Evolutionary conservation across 2,888 invertebrate species (phyloP).

Genomic region (Sesamia inferens): DNA sequence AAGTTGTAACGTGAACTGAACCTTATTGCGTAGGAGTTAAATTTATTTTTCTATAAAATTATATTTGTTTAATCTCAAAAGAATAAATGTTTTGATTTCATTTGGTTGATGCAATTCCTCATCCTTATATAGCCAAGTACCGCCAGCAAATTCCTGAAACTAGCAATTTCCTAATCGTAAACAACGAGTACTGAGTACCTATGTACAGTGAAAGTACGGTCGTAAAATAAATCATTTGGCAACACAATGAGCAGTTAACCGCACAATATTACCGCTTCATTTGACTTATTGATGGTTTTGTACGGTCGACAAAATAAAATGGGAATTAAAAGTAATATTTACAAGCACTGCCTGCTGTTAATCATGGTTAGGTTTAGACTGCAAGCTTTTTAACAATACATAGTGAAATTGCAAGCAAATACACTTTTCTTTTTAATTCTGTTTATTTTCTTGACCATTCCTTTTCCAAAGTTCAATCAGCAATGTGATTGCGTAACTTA

Average conservation of each 20-base stretch:
- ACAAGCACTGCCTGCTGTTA: constrained; percentile 53
- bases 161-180: constrained; percentile 71
- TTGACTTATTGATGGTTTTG: constrained; percentile 79
- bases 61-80: too few relatives aligned
- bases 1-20: too few relatives aligned
- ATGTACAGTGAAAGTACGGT: constrained; percentile 80
- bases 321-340: constrained; percentile 59
- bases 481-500: too few relatives aligned
- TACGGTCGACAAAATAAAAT: constrained; percentile 70
- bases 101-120: constrained; percentile 50
- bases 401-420: constrained; percentile 22
- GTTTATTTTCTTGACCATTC: not conserved
- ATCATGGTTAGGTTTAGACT: constrained; percentile 44
- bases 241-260: constrained; percentile 84
- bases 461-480: not conserved
- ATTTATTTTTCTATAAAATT: too few relatives aligned
- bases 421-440: constrained; percentile 8
- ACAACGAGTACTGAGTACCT: constrained; percentile 68
- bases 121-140: constrained; percentile 50
- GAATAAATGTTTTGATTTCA: too few relatives aligned
- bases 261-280: constrained; percentile 80
- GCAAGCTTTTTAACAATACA: constrained; percentile 2
- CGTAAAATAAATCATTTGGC: constrained; percentile 83
- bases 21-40: too few relatives aligned
- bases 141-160: constrained; percentile 56